Evolutionary conservation across 92 coral and sea anemone species (phyloP).

Genomic region (Parazoanthus swiftii): DNA sequence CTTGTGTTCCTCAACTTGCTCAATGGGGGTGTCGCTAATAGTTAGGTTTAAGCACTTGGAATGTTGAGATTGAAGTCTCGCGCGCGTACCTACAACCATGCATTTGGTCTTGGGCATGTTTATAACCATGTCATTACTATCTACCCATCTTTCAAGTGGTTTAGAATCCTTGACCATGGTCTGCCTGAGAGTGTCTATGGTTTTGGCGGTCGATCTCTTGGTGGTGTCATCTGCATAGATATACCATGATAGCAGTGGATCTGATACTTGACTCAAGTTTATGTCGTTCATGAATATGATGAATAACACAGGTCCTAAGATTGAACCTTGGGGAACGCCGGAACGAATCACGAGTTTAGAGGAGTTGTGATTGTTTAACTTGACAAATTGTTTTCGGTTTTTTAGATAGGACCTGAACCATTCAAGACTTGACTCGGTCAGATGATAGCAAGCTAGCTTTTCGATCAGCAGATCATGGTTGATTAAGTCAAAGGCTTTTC

Average conservation of each 20-base stretch:
- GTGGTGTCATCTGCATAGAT: constrained; percentile 29
- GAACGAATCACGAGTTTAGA: not conserved
- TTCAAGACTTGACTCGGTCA: constrained; percentile 6
- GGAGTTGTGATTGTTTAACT: not conserved
- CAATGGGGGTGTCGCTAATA: constrained; percentile 15
- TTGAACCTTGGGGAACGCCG: constrained; percentile 22
- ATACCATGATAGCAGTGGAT: constrained; percentile 22
- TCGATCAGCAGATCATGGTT: constrained; percentile 12
- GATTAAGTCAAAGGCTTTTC: constrained; percentile 37
- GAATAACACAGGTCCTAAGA: constrained; percentile 17
- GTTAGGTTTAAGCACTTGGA: constrained; percentile 13
- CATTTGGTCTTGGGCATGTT: not conserved
- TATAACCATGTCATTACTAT: not conserved
- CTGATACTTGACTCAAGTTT: not conserved
- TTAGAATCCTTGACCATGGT: constrained; percentile 7
- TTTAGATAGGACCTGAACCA: constrained; percentile 12
- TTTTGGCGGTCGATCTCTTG: not conserved
- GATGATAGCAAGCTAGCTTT: not conserved
- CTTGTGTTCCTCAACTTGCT: constrained; percentile 26
- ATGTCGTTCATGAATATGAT: constrained; percentile 19
- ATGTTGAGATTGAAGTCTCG: constrained; percentile 26
- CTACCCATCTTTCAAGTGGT: constrained; percentile 5
- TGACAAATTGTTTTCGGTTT: not conserved
- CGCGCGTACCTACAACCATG: constrained; percentile 30
- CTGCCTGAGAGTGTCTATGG: not conserved